phyloP scores from a whole-genome alignment of 2,113 vertebrate species.

The Hippocampus abdominalis region DNA sequence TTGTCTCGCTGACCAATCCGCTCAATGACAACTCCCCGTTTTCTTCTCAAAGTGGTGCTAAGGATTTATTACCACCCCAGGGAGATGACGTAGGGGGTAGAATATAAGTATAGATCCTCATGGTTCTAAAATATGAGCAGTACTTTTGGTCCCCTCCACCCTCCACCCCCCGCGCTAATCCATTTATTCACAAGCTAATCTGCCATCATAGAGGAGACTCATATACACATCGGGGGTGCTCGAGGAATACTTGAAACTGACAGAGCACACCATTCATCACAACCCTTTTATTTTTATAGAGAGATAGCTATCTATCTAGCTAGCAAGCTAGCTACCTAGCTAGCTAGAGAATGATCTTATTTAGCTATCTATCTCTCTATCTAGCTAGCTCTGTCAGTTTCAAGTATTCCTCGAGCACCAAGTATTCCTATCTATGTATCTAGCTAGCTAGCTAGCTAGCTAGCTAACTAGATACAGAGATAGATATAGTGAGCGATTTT shows the following conservation, averaged over 20 bases:
- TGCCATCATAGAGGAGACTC: conserved; percentile 57
- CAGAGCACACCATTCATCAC: too few relatives aligned
- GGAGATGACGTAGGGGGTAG: conserved; percentile 41
- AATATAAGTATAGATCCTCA: conserved; percentile 76
- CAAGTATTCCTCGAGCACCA: background rate
- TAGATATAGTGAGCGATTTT: too few relatives aligned
- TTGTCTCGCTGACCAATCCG: conserved; percentile 11
- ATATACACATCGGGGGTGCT: background rate
- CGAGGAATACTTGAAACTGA: background rate
- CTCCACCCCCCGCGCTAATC: conserved; percentile 60
- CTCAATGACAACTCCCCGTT: conserved; percentile 52
- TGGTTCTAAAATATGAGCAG: conserved; percentile 74
- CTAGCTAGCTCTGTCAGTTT: too few relatives aligned
- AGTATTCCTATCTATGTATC: too few relatives aligned
- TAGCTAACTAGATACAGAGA: too few relatives aligned
- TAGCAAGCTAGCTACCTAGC: too few relatives aligned
- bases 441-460: too few relatives aligned
- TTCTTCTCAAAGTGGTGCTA: conserved; percentile 51
- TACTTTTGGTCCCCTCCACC: conserved; percentile 72
- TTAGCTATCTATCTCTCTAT: too few relatives aligned
- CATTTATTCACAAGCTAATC: conserved; percentile 80
- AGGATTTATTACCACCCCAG: conserved; percentile 70
- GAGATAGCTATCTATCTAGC: too few relatives aligned
- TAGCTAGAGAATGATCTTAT: too few relatives aligned
- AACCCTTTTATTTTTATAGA: background rate